These are phyloP conservation scores for Syngnathoides biaculeatus DNA, from an alignment of 2,113 vertebrate species.

Conservation along the genomic window DNA sequence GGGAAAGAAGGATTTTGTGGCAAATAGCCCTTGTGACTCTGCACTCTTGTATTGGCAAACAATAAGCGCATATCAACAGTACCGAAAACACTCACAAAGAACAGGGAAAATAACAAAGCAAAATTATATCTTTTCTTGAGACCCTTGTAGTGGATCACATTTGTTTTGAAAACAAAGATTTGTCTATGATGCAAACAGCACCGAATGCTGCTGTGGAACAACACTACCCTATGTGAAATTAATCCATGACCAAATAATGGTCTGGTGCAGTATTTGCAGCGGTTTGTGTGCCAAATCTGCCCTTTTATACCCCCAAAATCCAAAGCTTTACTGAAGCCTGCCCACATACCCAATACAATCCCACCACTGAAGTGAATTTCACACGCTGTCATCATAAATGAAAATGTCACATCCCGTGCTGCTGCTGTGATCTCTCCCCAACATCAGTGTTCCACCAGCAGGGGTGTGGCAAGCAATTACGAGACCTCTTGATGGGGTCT, in stretches of 20 bases:
- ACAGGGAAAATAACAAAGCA: too few relatives aligned
- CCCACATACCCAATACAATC: conserved; percentile 45
- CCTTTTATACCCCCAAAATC: conserved; percentile 32
- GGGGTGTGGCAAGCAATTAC: conserved; percentile 35
- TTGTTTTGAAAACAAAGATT: neutral
- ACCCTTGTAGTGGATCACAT: too few relatives aligned
- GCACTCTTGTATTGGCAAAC: neutral
- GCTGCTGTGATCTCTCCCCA: conserved; percentile 48
- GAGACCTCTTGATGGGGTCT: conserved; percentile 2
- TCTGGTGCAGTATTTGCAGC: conserved; percentile 22
- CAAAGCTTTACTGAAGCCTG: conserved; percentile 19
- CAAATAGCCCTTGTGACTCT: neutral
- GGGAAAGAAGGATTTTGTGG: neutral
- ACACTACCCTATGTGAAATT: neutral
- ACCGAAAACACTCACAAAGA: too few relatives aligned
- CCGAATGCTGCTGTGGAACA: neutral
- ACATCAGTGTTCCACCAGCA: conserved; percentile 47
- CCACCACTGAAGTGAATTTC: conserved; percentile 59
- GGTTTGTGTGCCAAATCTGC: conserved; percentile 30
- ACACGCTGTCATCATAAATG: conserved; percentile 46
- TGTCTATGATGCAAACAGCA: neutral
- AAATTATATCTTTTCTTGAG: too few relatives aligned
- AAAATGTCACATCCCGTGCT: conserved; percentile 65
- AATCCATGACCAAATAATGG: conserved; percentile 4
- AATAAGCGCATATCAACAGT: too few relatives aligned